phyloP scores from a whole-genome alignment of 2,113 vertebrate genomes.

The Mirza zaza region DNA sequence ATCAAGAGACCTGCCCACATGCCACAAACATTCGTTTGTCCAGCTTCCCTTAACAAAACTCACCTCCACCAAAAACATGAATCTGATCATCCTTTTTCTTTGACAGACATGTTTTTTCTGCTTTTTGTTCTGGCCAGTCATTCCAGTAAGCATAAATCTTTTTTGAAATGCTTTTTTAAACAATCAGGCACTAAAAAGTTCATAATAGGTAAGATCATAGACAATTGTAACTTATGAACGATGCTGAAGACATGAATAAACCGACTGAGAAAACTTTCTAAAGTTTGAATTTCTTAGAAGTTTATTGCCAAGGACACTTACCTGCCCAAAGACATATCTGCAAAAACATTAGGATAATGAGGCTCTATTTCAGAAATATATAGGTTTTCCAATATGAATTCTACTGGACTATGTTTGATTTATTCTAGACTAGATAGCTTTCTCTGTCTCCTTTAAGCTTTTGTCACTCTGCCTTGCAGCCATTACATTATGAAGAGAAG shows the following conservation, averaged over 20 bases:
- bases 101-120: neutral
- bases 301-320: conserved; percentile 17
- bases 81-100: neutral
- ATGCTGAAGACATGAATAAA: neutral
- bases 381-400: neutral
- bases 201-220: neutral
- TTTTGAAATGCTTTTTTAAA: neutral
- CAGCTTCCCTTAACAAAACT: conserved; percentile 19
- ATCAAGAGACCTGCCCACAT: neutral
- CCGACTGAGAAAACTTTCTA: neutral
- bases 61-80: neutral
- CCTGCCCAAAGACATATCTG: neutral
- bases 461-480: conserved; percentile 85
- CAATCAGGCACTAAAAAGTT: neutral
- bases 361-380: neutral
- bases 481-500: conserved; percentile 98
- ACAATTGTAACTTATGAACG: neutral
- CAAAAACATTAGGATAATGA: neutral
- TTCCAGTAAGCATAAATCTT: neutral
- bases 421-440: conserved; percentile 37
- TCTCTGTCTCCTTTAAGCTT: neutral
- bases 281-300: conserved; percentile 39
- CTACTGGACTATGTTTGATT: neutral
- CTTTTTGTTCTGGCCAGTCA: neutral
- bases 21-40: neutral